Evolutionary conservation across 2,888 invertebrate genomes (phyloP), one percentile per base, ranked within the genome.

Genomic region (Acanthacorydalis orientalis): DNA sequence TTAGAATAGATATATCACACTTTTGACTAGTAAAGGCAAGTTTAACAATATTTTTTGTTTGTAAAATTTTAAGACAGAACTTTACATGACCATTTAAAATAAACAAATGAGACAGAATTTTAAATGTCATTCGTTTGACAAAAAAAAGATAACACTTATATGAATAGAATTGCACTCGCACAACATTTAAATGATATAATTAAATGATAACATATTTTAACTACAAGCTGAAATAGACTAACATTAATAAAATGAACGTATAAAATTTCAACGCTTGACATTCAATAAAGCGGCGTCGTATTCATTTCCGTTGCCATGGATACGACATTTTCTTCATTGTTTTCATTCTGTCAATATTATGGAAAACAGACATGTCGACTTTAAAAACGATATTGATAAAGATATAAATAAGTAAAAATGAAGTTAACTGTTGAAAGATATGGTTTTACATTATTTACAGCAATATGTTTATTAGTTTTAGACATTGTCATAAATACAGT

Each of bases 401-500:
- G 3, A 37, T 16, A 41, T 14, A 41, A 41, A 16, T 31, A 31
- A 34, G 34, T 14, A 47, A 54, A 47, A 44, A 63, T 63, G 61
- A 62, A 60, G 55, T 55, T 64, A 51, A 61, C 61, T 44, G 57
- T 59, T 47, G 55, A 56, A 35, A 57, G 60, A 46, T 64, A 63
- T 52, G 53, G 57, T 31, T 50, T 56, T 45, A 61, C 63, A 51
- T 56, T 65, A 47, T 51, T 57, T 34, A 43, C 62, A 48, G 64
- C 65, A 58, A 58, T 60, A 40, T 47, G 61, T 46, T 53, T 66
- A 45, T 49, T 66, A 43, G 47, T 60, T 38, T 51, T 59, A 35
- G 66, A 66, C 55, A 57, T 64, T 53, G 51, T 56, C 48, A 63
- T 65, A 47, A 66, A 65, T 51, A 62, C 64, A 37, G 57, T 61